Evolutionary conservation across 2,113 vertebrate genomes (phyloP), one percentile per base, ranked within the genome.

Genomic region (Triplophysa dalaica): DNA sequence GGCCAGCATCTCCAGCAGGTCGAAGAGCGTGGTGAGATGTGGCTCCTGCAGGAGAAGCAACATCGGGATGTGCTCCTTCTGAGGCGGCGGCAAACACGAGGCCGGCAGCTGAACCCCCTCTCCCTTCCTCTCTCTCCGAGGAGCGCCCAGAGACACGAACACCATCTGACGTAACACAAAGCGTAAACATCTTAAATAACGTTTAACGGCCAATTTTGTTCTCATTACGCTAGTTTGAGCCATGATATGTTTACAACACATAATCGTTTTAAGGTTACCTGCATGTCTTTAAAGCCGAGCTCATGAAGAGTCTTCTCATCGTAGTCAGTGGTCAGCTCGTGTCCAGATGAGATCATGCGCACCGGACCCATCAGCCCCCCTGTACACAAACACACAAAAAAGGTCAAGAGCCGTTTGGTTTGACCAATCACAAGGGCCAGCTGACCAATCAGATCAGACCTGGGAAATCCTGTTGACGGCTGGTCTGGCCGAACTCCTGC

Each of bases 11-110:
- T 99, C 98, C 81, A 99, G 88, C 85, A 99, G 90, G 88, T 99
- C 98, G 81, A 99, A 99, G 12, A 99, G 95, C 1, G 97, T 96
- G 84, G 97, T 98, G 85, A 99, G 95, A 86, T 98, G 98, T 5
- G 97, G 98, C 85, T 99, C 98, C 91, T 99, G 97, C 67, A 99
- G 93, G 26, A 99, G 96, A 82, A 99, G 87, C 81, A 99, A 94
- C 98, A 99, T 99, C 38, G 98, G 97, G 91, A 98, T 99, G 90
- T 99, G 98, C 86, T 99, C 97, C 89, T 99, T 99, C 88, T 98
- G 97, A 38, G 98, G 98, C 2, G 98, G 96, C 17, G 98, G 98
- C 24, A 99, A 89, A 80, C 97, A 99, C 45, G 98, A 99, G 0
- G 98, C 98, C n/a, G 98, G 98, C 75, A 99, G 91, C 88, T 99